A percentile compares a stretch with the other conserved stretches of the same genome.
These are phyloP conservation scores for Oriolus oriolus DNA, from an alignment of 2,113 vertebrate genomes.

Conservation along the genomic window DNA sequence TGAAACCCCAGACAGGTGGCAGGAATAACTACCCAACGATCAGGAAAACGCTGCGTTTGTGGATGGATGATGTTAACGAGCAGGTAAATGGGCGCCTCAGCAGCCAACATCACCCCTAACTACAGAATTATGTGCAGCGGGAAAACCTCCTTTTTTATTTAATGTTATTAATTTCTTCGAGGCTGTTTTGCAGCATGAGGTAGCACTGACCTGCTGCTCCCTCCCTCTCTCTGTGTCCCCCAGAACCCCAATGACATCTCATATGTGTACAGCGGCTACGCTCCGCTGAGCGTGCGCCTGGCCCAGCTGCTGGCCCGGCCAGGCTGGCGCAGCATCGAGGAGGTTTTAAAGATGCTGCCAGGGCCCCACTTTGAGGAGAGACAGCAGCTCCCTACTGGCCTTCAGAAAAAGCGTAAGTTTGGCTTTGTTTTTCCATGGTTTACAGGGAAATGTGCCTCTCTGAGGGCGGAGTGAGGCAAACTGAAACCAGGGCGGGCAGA, in stretches of 20 bases:
- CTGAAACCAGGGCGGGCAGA: neutral
- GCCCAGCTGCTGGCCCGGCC: slow-evolving; percentile 91
- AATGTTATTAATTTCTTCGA: fast-evolving
- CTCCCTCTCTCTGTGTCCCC: neutral
- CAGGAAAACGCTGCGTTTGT: slow-evolving; percentile 92
- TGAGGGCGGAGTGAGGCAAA: neutral
- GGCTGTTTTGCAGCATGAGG: neutral
- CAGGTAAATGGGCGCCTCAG: slow-evolving; percentile 68
- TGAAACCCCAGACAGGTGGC: slow-evolving; percentile 81
- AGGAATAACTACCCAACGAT: slow-evolving; percentile 96
- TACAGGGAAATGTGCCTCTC: neutral
- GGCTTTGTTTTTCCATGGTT: neutral
- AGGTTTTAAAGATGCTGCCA: slow-evolving; percentile 93
- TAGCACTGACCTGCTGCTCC: neutral
- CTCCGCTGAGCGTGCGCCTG: slow-evolving; percentile 90
- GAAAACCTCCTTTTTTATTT: neutral
- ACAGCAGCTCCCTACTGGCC: slow-evolving; percentile 86
- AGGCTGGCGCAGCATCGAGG: slow-evolving; percentile 96
- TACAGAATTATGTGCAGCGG: neutral
- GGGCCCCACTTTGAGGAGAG: slow-evolving; percentile 97
- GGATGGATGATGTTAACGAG: slow-evolving; percentile 98
- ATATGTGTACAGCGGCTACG: slow-evolving; percentile 95
- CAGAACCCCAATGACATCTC: slow-evolving; percentile 98
- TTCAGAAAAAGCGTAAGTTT: slow-evolving; percentile 78
- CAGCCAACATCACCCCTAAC: fast-evolving